Conservation (phyloP, 2,797 vertebrate genomes). For the Sparus aurata region DNA sequence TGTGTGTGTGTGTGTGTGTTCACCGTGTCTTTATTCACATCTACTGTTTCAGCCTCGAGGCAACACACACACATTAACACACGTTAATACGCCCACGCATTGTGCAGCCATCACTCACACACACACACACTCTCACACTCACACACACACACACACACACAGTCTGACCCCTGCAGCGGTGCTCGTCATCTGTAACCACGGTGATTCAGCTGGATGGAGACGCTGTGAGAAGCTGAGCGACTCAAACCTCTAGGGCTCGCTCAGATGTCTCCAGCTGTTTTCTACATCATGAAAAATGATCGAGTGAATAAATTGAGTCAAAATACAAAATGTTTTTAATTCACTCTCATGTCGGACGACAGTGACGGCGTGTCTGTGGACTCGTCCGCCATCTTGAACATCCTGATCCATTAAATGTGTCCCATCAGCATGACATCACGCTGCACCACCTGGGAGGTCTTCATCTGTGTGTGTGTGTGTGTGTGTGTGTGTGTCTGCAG, state of each 20-base stretch:
- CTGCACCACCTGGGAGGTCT: neutral
- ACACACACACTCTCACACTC: conserved; percentile 13
- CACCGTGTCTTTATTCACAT: conserved; percentile 13
- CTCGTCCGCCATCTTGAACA: too few relatives aligned
- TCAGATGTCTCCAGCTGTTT: too few relatives aligned
- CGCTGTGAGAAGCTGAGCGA: conserved; percentile 17
- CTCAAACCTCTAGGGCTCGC: too few relatives aligned
- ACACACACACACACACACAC: neutral
- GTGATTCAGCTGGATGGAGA: conserved; percentile 6
- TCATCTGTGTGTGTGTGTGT: too few relatives aligned
- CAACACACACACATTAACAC: neutral
- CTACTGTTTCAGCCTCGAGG: conserved; percentile 25
- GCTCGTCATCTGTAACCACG: conserved; percentile 14
- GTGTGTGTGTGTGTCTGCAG: neutral
- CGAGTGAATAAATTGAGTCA: too few relatives aligned
- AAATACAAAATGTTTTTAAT: too few relatives aligned
- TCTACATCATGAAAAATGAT: too few relatives aligned
- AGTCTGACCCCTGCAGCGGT: conserved; percentile 26
- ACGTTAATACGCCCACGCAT: neutral
- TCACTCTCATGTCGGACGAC: too few relatives aligned
- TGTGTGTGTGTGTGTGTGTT: conserved; percentile 16
- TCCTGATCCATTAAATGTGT: too few relatives aligned
- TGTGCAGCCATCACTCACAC: neutral
- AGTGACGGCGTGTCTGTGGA: too few relatives aligned
- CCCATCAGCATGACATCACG: neutral